A percentile compares a stretch with the other conserved stretches of the same genome.
Evolutionary conservation across 2,113 vertebrate genomes (phyloP).

Genomic region (Chloebia gouldiae): DNA sequence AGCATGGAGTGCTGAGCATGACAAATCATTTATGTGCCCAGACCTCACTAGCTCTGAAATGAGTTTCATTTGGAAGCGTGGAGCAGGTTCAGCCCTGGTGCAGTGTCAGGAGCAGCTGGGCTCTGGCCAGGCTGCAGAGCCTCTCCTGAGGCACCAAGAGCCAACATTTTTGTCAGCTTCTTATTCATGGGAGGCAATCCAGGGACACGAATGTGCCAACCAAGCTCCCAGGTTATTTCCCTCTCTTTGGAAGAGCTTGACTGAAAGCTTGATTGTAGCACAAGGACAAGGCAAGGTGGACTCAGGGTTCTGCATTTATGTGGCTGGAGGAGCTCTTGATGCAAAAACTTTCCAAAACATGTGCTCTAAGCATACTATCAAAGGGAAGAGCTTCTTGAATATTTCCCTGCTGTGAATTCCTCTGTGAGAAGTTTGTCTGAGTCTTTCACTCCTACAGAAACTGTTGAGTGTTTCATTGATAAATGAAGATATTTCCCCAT

Average conservation of each 20-base stretch:
- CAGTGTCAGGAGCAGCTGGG: neutral
- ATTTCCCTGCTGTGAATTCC: neutral
- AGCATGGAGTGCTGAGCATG: slow-evolving; percentile 24
- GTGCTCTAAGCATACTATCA: fast-evolving
- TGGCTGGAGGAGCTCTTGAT: neutral
- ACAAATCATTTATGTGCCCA: slow-evolving; percentile 22
- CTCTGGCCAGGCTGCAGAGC: neutral
- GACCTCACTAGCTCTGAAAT: neutral
- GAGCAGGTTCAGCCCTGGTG: neutral
- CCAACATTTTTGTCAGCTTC: neutral
- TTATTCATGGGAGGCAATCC: neutral
- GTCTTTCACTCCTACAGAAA: neutral
- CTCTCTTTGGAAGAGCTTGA: neutral
- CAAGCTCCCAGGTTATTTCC: neutral
- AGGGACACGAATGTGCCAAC: fast-evolving
- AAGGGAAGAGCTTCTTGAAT: neutral
- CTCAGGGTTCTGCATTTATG: neutral
- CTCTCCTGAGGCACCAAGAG: neutral
- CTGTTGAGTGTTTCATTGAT: neutral
- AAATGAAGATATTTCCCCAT: neutral
- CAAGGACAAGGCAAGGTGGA: fast-evolving
- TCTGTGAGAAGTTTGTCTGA: neutral
- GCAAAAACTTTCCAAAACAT: neutral
- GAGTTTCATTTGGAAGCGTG: neutral
- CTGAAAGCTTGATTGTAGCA: fast-evolving